Base-by-base conservation (phyloP, 37 sponge, comb jelly and placozoan genomes). In the Crambe crambe region DNA sequence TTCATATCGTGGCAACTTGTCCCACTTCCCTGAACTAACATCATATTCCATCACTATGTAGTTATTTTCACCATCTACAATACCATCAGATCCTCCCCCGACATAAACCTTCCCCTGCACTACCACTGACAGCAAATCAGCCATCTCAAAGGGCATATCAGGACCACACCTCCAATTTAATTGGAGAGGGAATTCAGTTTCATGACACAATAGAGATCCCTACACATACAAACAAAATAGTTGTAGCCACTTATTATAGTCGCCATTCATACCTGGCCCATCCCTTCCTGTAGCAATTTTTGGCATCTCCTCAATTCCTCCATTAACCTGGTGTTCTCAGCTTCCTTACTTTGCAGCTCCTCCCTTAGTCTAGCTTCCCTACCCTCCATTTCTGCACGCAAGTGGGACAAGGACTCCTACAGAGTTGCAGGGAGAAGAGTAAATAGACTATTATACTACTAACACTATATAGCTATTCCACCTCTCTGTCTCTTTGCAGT, bases 91-190 rank as follows among this genome's bases (percentile, higher is more conserved):
- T 37, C 64, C 43, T 58, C 77, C 44, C 59, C 77, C 61, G 17
- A 60, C 61, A 60, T 60, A 60, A 9, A 60, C 61, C 17, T 5
- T 60, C 25, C 61, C 61, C 23, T 60, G 61, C 23, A 60, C 61
- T 22, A 25, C 25, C 25, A 60, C 17, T 60, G 61, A 60, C 61
- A 21, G 61, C 5, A 60, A n/a, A 22, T 22, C 61, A 60, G n/a
- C 5, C 61, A 60, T 60, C 5, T 9, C 61, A 60, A 60, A 60
- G 23, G 61, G 27, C 61, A 26, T 60, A 22, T 60, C 25, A 21
- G 23, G 61, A 25, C 61, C 61, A 26, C 25, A 6, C 27, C 26
- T 60, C 61, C 61, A 60, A 9, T 60, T 20, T 20, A 60, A 6
- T 4, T 25, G 23, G 26, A 60, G 61, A 60, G 61, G 25, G 17